Percentiles rank a stretch among this genome's conserved stretches.
These are phyloP conservation scores for Globodera rostochiensis DNA, from an alignment of 1,140 invertebrate species.

Conservation along the genomic window DNA sequence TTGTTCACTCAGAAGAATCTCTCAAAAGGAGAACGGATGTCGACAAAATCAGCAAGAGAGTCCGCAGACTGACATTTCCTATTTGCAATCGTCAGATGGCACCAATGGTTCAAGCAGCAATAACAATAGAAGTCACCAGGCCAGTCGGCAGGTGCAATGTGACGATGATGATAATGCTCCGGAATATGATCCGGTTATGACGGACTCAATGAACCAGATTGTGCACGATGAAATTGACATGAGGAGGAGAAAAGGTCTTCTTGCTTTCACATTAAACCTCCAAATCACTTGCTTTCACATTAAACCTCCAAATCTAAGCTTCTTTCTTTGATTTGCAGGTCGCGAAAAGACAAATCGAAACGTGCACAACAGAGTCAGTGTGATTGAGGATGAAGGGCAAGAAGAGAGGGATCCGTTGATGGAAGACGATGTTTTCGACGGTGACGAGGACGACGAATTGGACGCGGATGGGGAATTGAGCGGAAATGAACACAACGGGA, in stretches of 20 bases:
- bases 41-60: constrained; percentile 42
- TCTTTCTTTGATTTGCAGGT: neutral
- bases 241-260: constrained; percentile 9
- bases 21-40: constrained; percentile 1
- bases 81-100: constrained; percentile 60
- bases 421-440: constrained; percentile 10
- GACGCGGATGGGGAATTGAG: constrained; percentile 41
- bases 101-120: constrained; percentile 43
- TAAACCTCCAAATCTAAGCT: neutral
- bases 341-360: constrained; percentile 16
- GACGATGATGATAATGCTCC: constrained; percentile 27
- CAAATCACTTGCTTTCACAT: neutral
- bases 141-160: neutral
- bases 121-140: constrained; percentile 13
- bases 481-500: constrained; percentile 14
- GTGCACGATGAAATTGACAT: constrained; percentile 6
- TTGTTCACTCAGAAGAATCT: constrained; percentile 6
- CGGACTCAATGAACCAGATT: constrained; percentile 24
- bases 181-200: constrained; percentile 35
- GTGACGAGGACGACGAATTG: constrained; percentile 19
- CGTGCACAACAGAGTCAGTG: constrained; percentile 27
- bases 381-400: constrained; percentile 31
- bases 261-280: neutral
- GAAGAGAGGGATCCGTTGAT: constrained; percentile 28
- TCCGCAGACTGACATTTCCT: constrained; percentile 61